A percentile compares a stretch with the other conserved stretches of the same genome.
phyloP scores from a whole-genome alignment of 2,797 vertebrate species.

The Megaceryle alcyon region DNA sequence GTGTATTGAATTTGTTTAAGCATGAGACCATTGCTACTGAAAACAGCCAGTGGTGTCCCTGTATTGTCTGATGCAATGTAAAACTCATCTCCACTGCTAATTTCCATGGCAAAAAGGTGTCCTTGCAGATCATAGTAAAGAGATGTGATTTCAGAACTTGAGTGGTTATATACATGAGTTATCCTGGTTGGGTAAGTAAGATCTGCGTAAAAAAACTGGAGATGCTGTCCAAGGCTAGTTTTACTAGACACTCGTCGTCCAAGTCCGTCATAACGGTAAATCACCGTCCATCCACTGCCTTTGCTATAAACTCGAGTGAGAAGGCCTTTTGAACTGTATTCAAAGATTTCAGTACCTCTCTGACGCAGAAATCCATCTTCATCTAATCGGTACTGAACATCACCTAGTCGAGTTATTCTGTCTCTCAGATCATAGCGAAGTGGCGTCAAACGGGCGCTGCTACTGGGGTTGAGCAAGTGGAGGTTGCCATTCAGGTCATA shows the following conservation, averaged over 20 bases:
- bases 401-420: conserved; percentile 94
- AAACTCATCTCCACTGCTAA: conserved; percentile 97
- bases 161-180: conserved; percentile 98
- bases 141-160: conserved; percentile 96
- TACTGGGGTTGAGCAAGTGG: conserved; percentile 92
- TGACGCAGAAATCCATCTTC: conserved; percentile 97
- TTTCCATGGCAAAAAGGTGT: conserved; percentile 98
- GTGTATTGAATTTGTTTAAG: conserved; percentile 99
- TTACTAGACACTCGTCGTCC: conserved; percentile 93
- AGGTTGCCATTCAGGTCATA: conserved; percentile 98
- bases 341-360: conserved; percentile 93
- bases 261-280: conserved; percentile 95
- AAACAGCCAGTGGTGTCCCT: conserved; percentile 93
- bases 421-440: conserved; percentile 95
- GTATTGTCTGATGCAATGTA: conserved; percentile 98
- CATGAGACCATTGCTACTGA: conserved; percentile 95
- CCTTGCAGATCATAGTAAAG: conserved; percentile 98
- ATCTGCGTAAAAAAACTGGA: conserved; percentile 98
- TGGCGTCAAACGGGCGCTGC: conserved; percentile 88
- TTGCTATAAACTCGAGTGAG: conserved; percentile 96
- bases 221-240: conserved; percentile 91
- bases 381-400: conserved; percentile 94
- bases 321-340: conserved; percentile 97
- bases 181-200: conserved; percentile 93
- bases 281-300: conserved; percentile 93